These are phyloP conservation scores for Trachelus troglodyta DNA, from an alignment of 2,888 invertebrate genomes.

Conservation along the genomic window DNA sequence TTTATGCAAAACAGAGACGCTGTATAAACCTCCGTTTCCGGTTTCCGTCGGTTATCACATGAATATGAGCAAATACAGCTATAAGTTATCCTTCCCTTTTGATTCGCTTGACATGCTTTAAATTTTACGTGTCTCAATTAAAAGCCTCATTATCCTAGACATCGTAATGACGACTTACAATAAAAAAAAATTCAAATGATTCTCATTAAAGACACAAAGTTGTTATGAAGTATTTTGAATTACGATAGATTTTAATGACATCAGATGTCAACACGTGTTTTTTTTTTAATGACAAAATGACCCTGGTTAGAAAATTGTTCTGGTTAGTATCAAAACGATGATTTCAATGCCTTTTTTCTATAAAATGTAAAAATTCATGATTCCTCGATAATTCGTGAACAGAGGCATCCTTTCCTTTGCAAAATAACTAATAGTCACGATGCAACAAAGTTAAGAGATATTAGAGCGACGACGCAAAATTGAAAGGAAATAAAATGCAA, in stretches of 20 bases:
- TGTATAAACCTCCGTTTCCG: conserved; percentile 39
- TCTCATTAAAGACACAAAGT: background rate
- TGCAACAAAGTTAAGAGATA: background rate
- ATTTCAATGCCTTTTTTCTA: background rate
- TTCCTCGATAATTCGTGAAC: background rate
- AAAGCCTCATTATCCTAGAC: background rate
- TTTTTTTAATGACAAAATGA: background rate
- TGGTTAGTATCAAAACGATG: background rate
- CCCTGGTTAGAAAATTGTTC: background rate
- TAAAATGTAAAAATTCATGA: background rate
- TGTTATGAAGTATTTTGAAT: background rate
- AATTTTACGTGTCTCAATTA: background rate
- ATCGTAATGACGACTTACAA: background rate
- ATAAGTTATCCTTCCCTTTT: conserved; percentile 24
- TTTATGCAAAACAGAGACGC: conserved; percentile 13
- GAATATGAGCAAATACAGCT: conserved; percentile 49
- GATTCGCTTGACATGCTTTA: conserved; percentile 28
- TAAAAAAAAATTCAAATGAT: background rate
- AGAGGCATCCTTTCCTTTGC: background rate
- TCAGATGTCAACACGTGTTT: background rate
- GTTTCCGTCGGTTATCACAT: conserved; percentile 51
- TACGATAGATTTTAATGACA: background rate
- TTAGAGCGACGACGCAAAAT: background rate
- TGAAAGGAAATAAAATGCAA: background rate
- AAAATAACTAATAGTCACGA: background rate